phyloP scores from a whole-genome alignment of 2,888 invertebrate genomes.

The Sussaba pulchella region DNA sequence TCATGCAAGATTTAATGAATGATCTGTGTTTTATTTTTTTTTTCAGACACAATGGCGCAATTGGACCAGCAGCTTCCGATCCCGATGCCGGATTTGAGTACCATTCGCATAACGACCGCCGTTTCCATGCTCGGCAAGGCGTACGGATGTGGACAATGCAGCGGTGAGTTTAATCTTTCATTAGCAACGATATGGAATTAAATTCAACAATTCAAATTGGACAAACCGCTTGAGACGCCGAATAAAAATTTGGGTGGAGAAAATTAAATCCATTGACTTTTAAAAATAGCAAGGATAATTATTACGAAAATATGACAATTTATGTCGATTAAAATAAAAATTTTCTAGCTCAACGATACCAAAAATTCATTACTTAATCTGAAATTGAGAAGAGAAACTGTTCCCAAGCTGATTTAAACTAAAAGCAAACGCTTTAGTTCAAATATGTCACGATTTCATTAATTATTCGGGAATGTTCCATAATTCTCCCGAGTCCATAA shows the following conservation, averaged over 20 bases:
- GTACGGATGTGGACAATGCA: conserved; percentile 85
- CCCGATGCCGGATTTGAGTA: conserved; percentile 85
- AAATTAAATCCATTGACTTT: too few relatives aligned
- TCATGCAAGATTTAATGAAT: neutral
- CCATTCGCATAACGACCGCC: conserved; percentile 85
- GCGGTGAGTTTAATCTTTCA: conserved; percentile 78
- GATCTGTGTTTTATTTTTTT: conserved; percentile 18
- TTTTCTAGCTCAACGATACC: too few relatives aligned
- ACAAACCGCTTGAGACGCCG: too few relatives aligned
- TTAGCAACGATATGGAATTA: neutral
- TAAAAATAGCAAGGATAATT: too few relatives aligned
- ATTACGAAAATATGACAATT: too few relatives aligned
- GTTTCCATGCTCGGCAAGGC: conserved; percentile 86
- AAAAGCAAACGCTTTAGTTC: neutral
- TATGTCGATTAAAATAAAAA: too few relatives aligned
- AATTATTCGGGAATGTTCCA: neutral
- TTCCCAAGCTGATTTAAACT: too few relatives aligned
- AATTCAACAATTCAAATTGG: too few relatives aligned
- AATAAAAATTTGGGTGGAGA: too few relatives aligned
- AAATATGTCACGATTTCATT: neutral
- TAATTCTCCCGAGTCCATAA: neutral
- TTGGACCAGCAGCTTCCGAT: conserved; percentile 84
- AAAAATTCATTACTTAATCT: too few relatives aligned
- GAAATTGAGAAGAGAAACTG: too few relatives aligned
- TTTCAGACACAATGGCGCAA: conserved; percentile 78